phyloP scores from a whole-genome alignment of 2,888 invertebrate genomes.

The Morinoia aosen region DNA sequence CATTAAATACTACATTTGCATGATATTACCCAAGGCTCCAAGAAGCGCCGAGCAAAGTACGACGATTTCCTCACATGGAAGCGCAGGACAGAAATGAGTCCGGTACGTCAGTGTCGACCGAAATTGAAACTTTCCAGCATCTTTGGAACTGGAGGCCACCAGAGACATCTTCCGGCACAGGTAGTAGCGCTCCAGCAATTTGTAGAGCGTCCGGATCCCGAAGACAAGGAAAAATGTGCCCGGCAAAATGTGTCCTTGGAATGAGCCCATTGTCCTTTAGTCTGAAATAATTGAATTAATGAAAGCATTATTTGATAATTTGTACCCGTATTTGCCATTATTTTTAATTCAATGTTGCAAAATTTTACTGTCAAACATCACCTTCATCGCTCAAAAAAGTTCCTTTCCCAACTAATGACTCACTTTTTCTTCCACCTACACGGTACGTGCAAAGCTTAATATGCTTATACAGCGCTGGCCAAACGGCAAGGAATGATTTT shows the following conservation, averaged over 20 bases:
- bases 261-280: slow-evolving; percentile 71
- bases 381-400: too few relatives aligned
- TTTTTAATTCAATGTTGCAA: neutral
- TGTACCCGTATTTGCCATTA: neutral
- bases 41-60: slow-evolving; percentile 57
- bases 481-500: too few relatives aligned
- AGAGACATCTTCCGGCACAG: slow-evolving; percentile 56
- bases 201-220: slow-evolving; percentile 70
- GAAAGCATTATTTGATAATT: neutral
- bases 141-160: neutral
- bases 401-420: too few relatives aligned
- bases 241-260: slow-evolving; percentile 73
- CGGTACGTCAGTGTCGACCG: slow-evolving; percentile 41
- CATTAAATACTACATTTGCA: too few relatives aligned
- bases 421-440: too few relatives aligned
- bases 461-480: too few relatives aligned
- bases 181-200: slow-evolving; percentile 69
- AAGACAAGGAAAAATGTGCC: slow-evolving; percentile 71
- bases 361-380: too few relatives aligned
- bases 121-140: neutral
- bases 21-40: slow-evolving; percentile 60
- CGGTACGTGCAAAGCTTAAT: too few relatives aligned
- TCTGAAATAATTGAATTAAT: neutral
- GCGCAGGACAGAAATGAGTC: slow-evolving; percentile 47
- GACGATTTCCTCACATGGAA: slow-evolving; percentile 60